Base-by-base conservation (phyloP, 1,140 invertebrate species). In the Meteorus sp. region DNA sequence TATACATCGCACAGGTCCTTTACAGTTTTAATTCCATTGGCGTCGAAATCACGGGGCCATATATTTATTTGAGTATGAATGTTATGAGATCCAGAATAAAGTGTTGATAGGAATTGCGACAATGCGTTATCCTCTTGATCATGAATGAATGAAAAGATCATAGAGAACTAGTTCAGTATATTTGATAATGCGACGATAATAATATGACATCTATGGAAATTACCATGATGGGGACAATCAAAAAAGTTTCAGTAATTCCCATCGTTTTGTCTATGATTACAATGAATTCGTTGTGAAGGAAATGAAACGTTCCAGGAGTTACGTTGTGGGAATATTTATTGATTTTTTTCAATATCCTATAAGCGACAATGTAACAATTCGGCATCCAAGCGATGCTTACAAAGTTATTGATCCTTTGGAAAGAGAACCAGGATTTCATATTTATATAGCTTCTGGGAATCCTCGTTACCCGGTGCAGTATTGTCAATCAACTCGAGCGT, bases 341-440 rank as follows among this genome's bases (percentile, higher is more conserved):
- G 41, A 29, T 43, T 51, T 37, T 52, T 25, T 23, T 44, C 15
- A 8, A 75, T 60, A 25, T 70, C 59, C 7, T 64, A 58, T 9
- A 88, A 70, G 68, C 73, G 81, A 41, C 66, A 74, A 39, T 82
- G 69, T 51, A 88, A 78, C 2, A 84, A 70, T 8, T 75, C 65
- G 58, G 71, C 70, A 72, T 94, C 84, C 41, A 92, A 82, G 64
- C 78, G 82, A 75, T 95, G 90, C 81, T 92, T 94, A 80, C 93
- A 94, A 20, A 95, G 78, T 78, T 86, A 95, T 67, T 88, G 81
- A 11, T 87, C 88, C 74, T 95, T 89, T 3, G 94, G 82, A 80
- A 93, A 91, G 67, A 95, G 79, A 11, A 95, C 92, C 45, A 93
- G 93, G 69, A 95, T 94, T 73, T 95, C 91, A 74, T 88, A 84